These are phyloP conservation scores for Eupsilia transversa DNA, from an alignment of 2,888 invertebrate species.

Conservation along the genomic window DNA sequence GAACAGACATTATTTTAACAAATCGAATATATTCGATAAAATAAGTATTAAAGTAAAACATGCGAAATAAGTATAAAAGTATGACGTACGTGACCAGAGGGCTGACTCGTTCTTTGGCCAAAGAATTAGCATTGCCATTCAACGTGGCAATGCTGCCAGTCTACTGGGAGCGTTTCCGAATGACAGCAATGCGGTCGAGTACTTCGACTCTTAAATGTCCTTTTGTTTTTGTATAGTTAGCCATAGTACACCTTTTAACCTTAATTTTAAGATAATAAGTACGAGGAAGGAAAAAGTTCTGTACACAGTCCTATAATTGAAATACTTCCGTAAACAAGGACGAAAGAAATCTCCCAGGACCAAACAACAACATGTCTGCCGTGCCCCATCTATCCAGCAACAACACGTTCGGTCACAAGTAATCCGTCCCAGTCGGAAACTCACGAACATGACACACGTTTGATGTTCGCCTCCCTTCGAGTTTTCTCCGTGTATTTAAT, in stretches of 20 bases:
- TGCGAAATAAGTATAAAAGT: no score
- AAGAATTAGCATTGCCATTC: no score
- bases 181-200: no score
- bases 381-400: background rate
- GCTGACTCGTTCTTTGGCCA: no score
- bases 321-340: constrained; percentile 44
- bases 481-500: constrained; percentile 42
- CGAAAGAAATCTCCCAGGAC: constrained; percentile 15
- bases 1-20: background rate
- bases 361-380: constrained; percentile 36
- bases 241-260: background rate
- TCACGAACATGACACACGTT: constrained; percentile 41
- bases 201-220: no score
- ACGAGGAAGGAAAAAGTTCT: background rate
- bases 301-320: background rate
- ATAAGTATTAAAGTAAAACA: background rate
- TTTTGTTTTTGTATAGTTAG: no score
- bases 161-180: no score
- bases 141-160: no score
- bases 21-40: background rate
- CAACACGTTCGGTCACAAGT: constrained; percentile 35
- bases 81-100: no score
- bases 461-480: constrained; percentile 46
- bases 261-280: background rate
- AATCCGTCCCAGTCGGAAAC: constrained; percentile 55